Evolutionary conservation across 2,113 vertebrate species (phyloP), one percentile per base, ranked within the genome.

Genomic region (Oncorhynchus nerka): DNA sequence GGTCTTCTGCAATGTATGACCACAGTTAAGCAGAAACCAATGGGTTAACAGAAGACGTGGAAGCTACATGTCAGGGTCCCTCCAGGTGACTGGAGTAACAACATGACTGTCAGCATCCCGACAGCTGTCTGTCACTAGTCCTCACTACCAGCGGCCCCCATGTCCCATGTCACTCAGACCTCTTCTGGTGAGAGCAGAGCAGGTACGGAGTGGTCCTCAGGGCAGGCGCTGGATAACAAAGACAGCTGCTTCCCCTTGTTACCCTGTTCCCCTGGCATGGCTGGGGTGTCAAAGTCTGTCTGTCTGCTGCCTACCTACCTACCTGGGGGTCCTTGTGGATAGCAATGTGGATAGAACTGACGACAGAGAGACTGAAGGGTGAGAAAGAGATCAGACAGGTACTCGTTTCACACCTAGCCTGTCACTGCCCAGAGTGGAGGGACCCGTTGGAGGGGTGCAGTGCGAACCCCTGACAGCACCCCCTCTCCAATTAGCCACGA

Each of bases 381-480:
- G 6, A n/a, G 59, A 62, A 11, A 45, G 39, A 62, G 59, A 62
- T 62, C 59, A 9, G 59, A 9, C 59, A 62, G 20, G 5, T n/a
- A 62, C 59, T 22, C 59, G n/a, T 45, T 45, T 45, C 39, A 45
- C 59, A 62, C 20, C 19, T 8, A 62, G 71, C 22, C 45, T 65
- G 48, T 57, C 68, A 22, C 11, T 20, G 48, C 70, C 55, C 19
- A 71, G 74, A 67, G 70, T 70, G 49, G 13, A 73, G 62, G 48
- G 11, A 12, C 16, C n/a, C 59, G n/a, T 8, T 62, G 59, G 59
- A 22, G n/a, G 20, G 61, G 45, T 49, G 70, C 64, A 72, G 64
- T 65, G 45, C n/a, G 28, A 15, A 55, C 28, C 30, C 48, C 39
- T 59, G 20, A 66, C 59, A 65, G 70, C 30, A 57, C 73, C 57